phyloP scores from a whole-genome alignment of 2,113 vertebrate species.

The Gallinago media region DNA sequence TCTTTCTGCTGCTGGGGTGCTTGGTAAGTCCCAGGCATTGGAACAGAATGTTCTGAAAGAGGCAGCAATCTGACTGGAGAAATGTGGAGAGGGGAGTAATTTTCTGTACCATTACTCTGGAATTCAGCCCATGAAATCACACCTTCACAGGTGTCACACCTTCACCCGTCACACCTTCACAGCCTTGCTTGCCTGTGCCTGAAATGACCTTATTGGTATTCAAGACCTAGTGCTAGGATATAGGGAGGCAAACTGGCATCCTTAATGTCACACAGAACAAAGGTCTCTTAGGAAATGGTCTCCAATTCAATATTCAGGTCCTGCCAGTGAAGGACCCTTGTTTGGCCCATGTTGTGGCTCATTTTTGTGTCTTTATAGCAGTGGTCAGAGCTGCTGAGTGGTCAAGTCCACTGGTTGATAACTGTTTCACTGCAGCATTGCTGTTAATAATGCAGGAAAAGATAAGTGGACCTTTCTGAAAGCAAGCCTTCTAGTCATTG shows the following conservation, averaged over 20 bases:
- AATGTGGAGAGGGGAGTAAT: background rate
- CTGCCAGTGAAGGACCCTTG: background rate
- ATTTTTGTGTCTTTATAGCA: background rate
- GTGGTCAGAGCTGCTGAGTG: background rate
- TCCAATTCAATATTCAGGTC: background rate
- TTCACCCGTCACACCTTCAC: background rate
- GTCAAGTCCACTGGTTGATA: background rate
- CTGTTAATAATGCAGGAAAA: background rate
- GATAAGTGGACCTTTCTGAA: background rate
- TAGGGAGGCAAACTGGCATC: background rate
- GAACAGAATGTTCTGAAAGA: background rate
- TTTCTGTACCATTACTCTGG: background rate
- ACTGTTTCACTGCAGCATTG: background rate
- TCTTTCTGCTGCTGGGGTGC: background rate
- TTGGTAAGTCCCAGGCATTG: background rate
- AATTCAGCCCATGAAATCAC: background rate
- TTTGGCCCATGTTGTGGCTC: background rate
- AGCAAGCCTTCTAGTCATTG: background rate
- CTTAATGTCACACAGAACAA: background rate
- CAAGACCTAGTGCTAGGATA: background rate
- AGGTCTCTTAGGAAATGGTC: background rate
- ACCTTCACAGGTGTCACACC: background rate
- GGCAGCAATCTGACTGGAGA: background rate
- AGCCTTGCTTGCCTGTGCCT: background rate
- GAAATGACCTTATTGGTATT: background rate